Evolutionary conservation across 2,113 vertebrate species (phyloP).

Genomic region (Alligator mississippiensis): DNA sequence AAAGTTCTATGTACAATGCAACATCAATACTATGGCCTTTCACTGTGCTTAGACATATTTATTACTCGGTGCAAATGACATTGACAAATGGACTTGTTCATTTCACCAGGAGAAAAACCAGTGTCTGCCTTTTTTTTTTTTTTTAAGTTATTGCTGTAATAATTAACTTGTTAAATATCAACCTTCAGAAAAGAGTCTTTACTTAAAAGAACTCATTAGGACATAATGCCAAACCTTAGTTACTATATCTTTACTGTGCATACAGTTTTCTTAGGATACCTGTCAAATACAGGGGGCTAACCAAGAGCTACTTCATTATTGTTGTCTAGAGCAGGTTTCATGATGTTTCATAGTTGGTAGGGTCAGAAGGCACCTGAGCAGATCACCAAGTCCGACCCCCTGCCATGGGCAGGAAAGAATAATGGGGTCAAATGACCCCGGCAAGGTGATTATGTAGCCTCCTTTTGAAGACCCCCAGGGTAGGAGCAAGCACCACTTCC

Average conservation of each 20-base stretch:
- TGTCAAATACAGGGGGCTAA: background rate
- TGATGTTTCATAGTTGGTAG: no score
- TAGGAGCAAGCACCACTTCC: no score
- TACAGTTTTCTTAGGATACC: background rate
- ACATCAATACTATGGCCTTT: background rate
- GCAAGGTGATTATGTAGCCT: no score
- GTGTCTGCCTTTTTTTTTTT: background rate
- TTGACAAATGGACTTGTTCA: background rate
- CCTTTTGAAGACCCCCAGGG: no score
- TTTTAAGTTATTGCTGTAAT: background rate
- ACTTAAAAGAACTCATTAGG: background rate
- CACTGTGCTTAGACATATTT: background rate
- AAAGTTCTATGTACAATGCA: background rate
- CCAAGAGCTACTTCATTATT: no score
- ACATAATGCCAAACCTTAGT: background rate
- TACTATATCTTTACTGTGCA: background rate
- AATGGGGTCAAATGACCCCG: no score
- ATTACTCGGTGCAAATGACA: background rate
- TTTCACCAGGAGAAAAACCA: background rate
- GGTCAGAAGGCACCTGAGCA: no score
- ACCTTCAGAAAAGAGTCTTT: background rate
- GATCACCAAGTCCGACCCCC: no score
- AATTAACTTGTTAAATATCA: background rate
- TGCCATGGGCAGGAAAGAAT: no score
- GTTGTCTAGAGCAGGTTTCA: no score